A percentile compares a stretch with the other conserved stretches of the same genome.
phyloP scores from a whole-genome alignment of 1,140 invertebrate genomes.

The Calosoma granatense region DNA sequence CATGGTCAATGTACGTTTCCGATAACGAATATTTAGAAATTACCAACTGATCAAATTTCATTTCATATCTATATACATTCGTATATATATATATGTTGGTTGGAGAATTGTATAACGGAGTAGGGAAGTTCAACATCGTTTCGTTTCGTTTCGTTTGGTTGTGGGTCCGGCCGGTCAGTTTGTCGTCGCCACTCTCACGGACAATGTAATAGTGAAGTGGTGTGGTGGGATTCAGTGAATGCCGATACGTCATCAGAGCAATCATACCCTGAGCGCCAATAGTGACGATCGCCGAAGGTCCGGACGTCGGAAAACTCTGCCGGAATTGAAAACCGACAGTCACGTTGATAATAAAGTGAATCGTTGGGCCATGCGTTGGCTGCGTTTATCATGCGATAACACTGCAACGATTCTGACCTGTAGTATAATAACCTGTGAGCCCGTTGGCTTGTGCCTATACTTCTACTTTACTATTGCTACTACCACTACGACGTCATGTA shows the following conservation, averaged over 20 bases:
- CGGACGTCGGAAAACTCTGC: conserved; percentile 18
- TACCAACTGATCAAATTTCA: too few relatives aligned
- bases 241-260: conserved; percentile 35
- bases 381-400: conserved; percentile 29
- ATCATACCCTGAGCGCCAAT: conserved; percentile 36
- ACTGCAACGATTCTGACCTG: neutral
- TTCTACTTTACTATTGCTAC: too few relatives aligned
- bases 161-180: neutral
- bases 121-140: neutral
- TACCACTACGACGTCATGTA: too few relatives aligned
- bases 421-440: too few relatives aligned
- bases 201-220: neutral
- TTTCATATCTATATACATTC: too few relatives aligned
- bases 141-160: neutral
- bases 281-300: conserved; percentile 16
- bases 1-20: too few relatives aligned
- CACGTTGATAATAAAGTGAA: conserved; percentile 35
- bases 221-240: conserved; percentile 2
- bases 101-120: neutral
- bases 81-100: neutral
- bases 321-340: conserved; percentile 36
- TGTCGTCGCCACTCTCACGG: neutral
- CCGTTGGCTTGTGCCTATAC: too few relatives aligned
- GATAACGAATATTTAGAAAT: too few relatives aligned
- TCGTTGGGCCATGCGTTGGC: conserved; percentile 27